Percentiles rank a stretch among this genome's conserved stretches.
These are phyloP conservation scores for Serripes groenlandicus DNA, from an alignment of 2,888 invertebrate species.

Conservation along the genomic window DNA sequence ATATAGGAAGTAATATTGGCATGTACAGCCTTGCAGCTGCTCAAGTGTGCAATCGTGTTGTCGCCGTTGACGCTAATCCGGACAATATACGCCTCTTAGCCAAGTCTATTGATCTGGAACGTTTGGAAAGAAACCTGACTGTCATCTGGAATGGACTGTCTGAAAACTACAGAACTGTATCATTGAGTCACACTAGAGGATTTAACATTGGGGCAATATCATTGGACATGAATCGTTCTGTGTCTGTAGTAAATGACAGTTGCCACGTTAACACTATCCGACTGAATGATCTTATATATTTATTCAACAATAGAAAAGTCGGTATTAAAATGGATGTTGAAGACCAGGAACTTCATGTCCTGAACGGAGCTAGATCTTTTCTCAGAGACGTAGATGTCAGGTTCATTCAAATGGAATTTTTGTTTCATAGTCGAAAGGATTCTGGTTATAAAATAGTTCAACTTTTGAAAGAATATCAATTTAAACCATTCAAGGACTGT, in stretches of 20 bases:
- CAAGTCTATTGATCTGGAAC: background rate
- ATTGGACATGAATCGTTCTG: background rate
- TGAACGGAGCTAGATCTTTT: constrained; percentile 63
- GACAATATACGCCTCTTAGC: background rate
- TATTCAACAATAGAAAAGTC: constrained; percentile 51
- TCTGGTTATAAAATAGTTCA: background rate
- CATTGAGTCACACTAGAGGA: background rate
- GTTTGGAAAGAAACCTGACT: background rate
- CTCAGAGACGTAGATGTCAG: constrained; percentile 66
- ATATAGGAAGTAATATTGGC: background rate
- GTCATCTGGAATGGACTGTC: background rate
- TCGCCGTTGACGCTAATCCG: background rate
- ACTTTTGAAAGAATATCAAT: background rate
- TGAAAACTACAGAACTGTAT: background rate
- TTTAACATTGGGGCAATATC: background rate
- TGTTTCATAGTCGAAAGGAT: background rate
- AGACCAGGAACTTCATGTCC: constrained; percentile 66
- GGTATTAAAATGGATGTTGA: constrained; percentile 55
- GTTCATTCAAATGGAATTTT: constrained; percentile 69
- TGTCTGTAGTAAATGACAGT: constrained; percentile 33
- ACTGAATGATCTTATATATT: constrained; percentile 64
- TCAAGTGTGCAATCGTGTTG: background rate
- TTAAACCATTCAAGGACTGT: background rate
- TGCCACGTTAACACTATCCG: constrained; percentile 36
- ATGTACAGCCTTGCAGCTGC: background rate